phyloP scores from a whole-genome alignment of 2,797 vertebrate species.

The Brotula barbata region DNA sequence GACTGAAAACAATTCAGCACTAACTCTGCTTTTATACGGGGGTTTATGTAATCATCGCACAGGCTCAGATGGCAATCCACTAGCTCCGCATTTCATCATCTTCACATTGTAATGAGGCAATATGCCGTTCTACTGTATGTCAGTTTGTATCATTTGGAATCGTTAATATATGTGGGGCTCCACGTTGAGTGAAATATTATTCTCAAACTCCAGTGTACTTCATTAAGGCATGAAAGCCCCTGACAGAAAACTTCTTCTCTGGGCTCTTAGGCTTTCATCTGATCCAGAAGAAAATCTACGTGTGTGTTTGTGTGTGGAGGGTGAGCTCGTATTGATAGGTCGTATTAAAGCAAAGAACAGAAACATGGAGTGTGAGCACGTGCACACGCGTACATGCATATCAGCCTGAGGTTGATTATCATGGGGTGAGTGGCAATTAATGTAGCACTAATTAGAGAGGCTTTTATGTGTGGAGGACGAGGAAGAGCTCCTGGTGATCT shows the following conservation, averaged over 20 bases:
- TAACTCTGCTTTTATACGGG: conserved; percentile 38
- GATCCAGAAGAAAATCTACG: conserved; percentile 35
- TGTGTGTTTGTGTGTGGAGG: too few species aligned
- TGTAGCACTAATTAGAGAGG: conserved; percentile 72
- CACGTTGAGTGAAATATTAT: conserved; percentile 55
- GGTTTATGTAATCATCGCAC: conserved; percentile 51
- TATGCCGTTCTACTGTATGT: conserved; percentile 42
- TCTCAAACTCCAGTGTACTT: conserved; percentile 59
- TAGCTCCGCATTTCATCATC: conserved; percentile 62
- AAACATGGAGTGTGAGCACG: background rate
- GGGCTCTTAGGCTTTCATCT: conserved; percentile 60
- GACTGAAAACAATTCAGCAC: conserved; percentile 67
- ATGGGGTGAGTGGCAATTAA: conserved; percentile 71
- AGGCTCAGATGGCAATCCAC: conserved; percentile 53
- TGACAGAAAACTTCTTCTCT: conserved; percentile 46
- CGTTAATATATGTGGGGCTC: conserved; percentile 52
- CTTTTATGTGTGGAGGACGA: conserved; percentile 64
- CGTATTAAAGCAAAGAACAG: background rate
- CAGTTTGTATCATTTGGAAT: conserved; percentile 67
- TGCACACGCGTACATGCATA: conserved; percentile 17
- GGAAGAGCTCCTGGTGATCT: conserved; percentile 63
- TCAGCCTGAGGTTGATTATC: conserved; percentile 66
- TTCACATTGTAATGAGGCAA: conserved; percentile 39
- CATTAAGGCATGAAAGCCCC: conserved; percentile 60
- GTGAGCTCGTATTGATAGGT: too few species aligned